Percentiles rank a stretch among this genome's conserved stretches.
These are phyloP conservation scores for Criorhina ranunculi DNA, from an alignment of 2,888 invertebrate genomes.

Conservation along the genomic window DNA sequence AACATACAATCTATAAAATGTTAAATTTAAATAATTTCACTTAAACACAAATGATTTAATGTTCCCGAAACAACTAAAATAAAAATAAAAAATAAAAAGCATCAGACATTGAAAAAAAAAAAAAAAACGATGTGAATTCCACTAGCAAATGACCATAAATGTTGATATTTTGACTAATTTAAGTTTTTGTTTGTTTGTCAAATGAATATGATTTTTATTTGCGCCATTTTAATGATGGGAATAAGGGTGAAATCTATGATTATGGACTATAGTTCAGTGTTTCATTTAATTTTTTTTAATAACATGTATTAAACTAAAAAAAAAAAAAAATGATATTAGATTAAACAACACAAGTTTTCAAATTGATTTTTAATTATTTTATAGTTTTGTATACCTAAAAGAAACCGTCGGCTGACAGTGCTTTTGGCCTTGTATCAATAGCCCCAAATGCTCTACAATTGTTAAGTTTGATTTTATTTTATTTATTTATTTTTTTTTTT, in stretches of 20 bases:
- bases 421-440: constrained; percentile 84
- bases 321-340: too few relatives aligned
- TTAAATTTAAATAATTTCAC: constrained; percentile 10
- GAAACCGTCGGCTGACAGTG: constrained; percentile 84
- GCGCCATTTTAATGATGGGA: constrained; percentile 47
- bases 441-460: constrained; percentile 83
- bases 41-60: constrained; percentile 20
- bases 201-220: constrained; percentile 59
- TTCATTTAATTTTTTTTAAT: constrained; percentile 33
- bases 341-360: constrained; percentile 59
- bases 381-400: constrained; percentile 82
- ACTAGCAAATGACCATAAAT: constrained; percentile 53
- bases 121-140: constrained; percentile 33
- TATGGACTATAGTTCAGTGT: constrained; percentile 45
- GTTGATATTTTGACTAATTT: constrained; percentile 22
- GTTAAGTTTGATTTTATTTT: constrained; percentile 72
- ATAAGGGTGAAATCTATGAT: constrained; percentile 38
- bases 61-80: constrained; percentile 38
- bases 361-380: constrained; percentile 35
- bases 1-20: background rate
- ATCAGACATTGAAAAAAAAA: constrained; percentile 36
- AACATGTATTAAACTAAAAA: constrained; percentile 66
- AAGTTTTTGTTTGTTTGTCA: constrained; percentile 42
- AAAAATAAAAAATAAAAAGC: constrained; percentile 42
- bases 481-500: constrained; percentile 52